A percentile compares a stretch with the other conserved stretches of the same genome.
These are phyloP conservation scores for Coelopa frigida DNA, from an alignment of 1,140 invertebrate species.

Conservation along the genomic window DNA sequence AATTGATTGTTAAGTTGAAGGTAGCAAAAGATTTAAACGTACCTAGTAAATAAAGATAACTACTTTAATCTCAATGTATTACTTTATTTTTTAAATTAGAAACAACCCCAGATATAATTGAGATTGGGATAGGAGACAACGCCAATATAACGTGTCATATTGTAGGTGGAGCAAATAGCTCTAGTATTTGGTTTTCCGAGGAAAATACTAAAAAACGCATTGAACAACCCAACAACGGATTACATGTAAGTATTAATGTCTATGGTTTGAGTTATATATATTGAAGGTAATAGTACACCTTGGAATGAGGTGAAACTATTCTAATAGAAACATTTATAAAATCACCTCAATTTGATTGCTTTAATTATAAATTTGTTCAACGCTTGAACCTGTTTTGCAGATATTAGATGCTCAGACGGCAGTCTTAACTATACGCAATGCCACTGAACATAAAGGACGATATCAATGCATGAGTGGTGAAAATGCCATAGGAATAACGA, in stretches of 20 bases:
- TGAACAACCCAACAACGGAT: neutral
- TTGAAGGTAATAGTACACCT: too few species aligned
- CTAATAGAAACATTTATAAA: too few species aligned
- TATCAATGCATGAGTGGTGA: conserved; percentile 1
- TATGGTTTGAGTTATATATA: too few species aligned
- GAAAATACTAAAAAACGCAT: neutral
- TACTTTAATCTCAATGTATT: too few species aligned
- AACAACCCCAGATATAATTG: neutral
- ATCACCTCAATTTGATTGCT: too few species aligned
- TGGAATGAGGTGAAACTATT: too few species aligned
- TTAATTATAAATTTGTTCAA: too few species aligned
- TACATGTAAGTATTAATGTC: conserved; percentile 4
- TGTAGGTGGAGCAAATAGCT: neutral
- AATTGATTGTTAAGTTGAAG: too few species aligned
- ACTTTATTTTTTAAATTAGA: conserved; percentile 1
- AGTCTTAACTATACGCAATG: neutral
- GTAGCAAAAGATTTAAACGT: too few species aligned
- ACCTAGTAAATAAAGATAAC: too few species aligned
- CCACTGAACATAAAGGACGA: conserved; percentile 6
- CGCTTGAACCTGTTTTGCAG: conserved; percentile 9
- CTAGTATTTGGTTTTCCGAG: conserved; percentile 5
- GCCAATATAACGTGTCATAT: conserved; percentile 5
- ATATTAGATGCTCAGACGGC: conserved; percentile 1
- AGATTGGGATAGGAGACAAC: neutral
- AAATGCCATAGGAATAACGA: neutral